Conservation (phyloP, 2,113 vertebrate species). For the Myrmophylax atrothorax region DNA sequence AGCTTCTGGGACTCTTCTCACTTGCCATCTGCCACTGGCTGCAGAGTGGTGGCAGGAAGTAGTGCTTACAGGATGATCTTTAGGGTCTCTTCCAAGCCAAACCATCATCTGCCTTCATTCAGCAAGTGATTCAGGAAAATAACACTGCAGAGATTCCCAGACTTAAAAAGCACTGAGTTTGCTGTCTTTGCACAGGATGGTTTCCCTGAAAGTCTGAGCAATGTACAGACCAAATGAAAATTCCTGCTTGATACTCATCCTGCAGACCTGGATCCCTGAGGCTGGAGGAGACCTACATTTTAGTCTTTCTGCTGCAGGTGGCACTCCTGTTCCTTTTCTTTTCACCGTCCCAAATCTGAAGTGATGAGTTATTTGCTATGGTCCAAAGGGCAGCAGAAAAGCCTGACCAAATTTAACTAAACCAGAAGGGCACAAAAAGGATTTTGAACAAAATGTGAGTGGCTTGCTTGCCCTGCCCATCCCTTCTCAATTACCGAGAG, state of each 20-base stretch:
- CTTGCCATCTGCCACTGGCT: background rate
- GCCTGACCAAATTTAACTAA: constrained; percentile 68
- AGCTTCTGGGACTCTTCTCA: background rate
- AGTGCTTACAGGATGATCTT: background rate
- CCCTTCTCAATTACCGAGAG: constrained; percentile 60
- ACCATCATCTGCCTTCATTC: background rate
- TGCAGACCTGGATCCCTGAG: background rate
- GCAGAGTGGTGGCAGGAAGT: background rate
- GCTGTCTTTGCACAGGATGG: background rate
- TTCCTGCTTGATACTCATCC: background rate
- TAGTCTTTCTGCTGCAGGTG: constrained; percentile 40
- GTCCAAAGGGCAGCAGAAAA: constrained; percentile 63
- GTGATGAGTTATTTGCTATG: constrained; percentile 46
- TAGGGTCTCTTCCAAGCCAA: background rate
- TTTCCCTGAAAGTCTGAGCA: background rate
- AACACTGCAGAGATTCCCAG: background rate
- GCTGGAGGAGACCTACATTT: background rate
- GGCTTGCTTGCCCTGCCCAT: constrained; percentile 45
- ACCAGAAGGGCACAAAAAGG: constrained; percentile 59
- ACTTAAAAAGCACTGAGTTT: background rate
- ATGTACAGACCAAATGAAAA: background rate
- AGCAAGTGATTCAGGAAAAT: background rate
- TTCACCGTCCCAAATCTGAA: background rate
- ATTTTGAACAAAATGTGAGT: constrained; percentile 54
- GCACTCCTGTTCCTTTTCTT: constrained; percentile 48